These are phyloP conservation scores for Pelecanus crispus DNA, from an alignment of 2,113 vertebrate species.

Conservation along the genomic window DNA sequence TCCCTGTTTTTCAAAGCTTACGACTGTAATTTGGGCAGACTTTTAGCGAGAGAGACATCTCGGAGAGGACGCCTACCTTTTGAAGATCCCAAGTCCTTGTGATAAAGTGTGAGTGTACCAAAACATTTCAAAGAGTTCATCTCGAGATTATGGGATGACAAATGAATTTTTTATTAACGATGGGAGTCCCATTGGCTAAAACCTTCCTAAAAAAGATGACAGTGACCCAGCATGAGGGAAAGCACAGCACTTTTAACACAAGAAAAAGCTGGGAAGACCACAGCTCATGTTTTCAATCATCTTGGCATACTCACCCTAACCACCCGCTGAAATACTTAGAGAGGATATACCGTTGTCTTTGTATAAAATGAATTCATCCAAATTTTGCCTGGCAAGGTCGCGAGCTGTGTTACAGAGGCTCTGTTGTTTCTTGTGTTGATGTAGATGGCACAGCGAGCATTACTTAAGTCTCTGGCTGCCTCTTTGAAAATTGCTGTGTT, in stretches of 20 bases:
- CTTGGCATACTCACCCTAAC: background rate
- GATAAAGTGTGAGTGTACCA: background rate
- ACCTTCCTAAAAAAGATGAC: background rate
- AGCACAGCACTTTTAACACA: background rate
- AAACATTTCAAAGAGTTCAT: background rate
- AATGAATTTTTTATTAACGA: background rate
- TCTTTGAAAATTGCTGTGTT: background rate
- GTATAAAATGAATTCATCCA: background rate
- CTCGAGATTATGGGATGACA: background rate
- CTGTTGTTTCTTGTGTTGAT: background rate
- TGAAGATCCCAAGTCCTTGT: background rate
- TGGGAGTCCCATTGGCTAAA: background rate
- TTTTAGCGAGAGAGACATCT: background rate
- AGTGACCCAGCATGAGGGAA: background rate
- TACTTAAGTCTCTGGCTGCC: background rate
- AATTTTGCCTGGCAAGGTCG: background rate
- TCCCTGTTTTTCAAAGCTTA: background rate
- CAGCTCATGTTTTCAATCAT: background rate
- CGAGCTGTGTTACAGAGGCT: background rate
- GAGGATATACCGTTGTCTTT: accelerated
- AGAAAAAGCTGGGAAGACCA: background rate
- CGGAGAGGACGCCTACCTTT: background rate
- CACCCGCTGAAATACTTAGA: background rate
- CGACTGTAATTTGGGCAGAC: background rate
- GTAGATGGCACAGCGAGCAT: accelerated